Conservation (phyloP, 1,140 invertebrate species). For the Pachypeltis micranthus region DNA sequence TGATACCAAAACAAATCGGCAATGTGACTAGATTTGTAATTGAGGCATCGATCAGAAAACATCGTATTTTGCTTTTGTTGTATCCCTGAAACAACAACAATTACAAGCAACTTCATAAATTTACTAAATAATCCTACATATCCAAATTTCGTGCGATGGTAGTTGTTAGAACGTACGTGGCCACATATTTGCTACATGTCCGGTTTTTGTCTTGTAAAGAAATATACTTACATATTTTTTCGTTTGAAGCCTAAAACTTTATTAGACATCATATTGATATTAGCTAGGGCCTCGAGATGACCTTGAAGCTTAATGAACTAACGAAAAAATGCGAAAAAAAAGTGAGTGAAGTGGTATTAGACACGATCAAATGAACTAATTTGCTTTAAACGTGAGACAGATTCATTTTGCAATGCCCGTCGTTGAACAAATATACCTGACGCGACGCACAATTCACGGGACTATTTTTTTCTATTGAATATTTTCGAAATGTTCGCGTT, state of each 20-base stretch:
- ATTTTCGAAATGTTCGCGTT: no score
- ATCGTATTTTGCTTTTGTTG: constrained; percentile 16
- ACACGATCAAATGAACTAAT: not conserved
- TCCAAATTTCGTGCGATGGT: no score
- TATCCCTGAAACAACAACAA: not conserved
- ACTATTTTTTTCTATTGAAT: no score
- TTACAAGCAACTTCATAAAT: no score
- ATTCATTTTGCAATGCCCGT: not conserved
- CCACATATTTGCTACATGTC: no score
- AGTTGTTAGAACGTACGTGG: no score
- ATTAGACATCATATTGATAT: not conserved
- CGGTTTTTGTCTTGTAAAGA: not conserved
- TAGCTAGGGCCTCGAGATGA: not conserved
- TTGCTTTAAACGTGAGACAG: not conserved
- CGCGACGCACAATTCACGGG: no score
- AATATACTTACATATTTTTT: not conserved
- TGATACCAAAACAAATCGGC: constrained; percentile 43
- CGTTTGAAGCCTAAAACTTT: not conserved
- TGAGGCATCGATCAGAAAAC: constrained; percentile 38
- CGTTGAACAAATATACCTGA: no score
- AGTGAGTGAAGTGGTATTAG: not conserved
- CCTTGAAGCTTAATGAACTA: no score
- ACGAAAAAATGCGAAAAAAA: not conserved
- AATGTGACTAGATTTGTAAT: constrained; percentile 39
- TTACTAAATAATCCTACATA: no score